Percentiles rank a stretch among this genome's conserved stretches.
Conservation (phyloP, 2,888 invertebrate species). For the Macroteleia sp. region DNA sequence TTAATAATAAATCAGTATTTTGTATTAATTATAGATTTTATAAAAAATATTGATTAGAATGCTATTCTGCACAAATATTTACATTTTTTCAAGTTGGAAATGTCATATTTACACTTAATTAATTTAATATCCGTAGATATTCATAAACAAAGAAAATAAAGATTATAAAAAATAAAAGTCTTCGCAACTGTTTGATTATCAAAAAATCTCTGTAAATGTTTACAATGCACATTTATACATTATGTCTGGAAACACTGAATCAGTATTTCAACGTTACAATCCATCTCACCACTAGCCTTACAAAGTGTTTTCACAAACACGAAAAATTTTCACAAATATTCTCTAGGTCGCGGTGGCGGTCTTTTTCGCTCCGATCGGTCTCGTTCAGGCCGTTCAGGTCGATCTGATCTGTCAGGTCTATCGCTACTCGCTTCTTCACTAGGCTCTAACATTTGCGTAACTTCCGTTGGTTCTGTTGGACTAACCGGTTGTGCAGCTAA, state of each 20-base stretch:
- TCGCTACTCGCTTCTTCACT: conserved; percentile 72
- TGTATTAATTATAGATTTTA: too few species aligned
- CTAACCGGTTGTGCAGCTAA: conserved; percentile 85
- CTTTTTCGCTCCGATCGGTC: conserved; percentile 78
- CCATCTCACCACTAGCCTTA: conserved; percentile 68
- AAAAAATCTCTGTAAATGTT: too few species aligned
- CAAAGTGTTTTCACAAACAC: conserved; percentile 57
- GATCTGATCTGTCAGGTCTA: conserved; percentile 70
- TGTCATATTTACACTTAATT: too few species aligned
- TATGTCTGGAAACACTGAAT: conserved; percentile 25
- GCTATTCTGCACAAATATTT: too few species aligned
- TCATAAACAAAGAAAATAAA: too few species aligned
- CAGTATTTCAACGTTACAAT: conserved; percentile 32
- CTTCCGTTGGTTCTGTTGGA: conserved; percentile 86
- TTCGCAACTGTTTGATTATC: too few species aligned
- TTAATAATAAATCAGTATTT: too few species aligned
- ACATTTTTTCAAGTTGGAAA: too few species aligned
- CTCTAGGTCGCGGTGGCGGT: conserved; percentile 81
- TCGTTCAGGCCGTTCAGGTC: conserved; percentile 70
- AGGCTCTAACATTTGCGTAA: conserved; percentile 85
- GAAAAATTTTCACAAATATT: conserved; percentile 82
- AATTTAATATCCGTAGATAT: too few species aligned
- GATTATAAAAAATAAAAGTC: too few species aligned
- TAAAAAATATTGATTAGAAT: too few species aligned
- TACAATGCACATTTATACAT: too few species aligned